Conservation (phyloP, 2,113 vertebrate genomes). For the Anser cygnoides region DNA sequence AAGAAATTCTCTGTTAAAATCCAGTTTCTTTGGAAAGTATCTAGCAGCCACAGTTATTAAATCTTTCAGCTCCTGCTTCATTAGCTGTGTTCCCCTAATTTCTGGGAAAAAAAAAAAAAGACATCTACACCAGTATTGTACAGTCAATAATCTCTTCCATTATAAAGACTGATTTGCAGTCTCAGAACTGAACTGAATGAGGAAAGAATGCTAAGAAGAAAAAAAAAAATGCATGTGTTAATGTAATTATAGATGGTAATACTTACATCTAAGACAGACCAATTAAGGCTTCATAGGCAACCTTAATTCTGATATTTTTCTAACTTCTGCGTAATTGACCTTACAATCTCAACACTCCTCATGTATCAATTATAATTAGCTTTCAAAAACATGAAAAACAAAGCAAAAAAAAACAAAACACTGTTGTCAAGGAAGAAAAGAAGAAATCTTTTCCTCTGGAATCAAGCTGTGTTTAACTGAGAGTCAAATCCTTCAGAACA, state of each 20-base stretch:
- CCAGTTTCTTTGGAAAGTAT: background rate
- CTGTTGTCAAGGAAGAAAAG: background rate
- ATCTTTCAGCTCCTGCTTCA: background rate
- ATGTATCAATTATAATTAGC: conserved; percentile 59
- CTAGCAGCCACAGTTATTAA: background rate
- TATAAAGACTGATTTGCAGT: conserved; percentile 29
- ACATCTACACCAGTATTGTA: background rate
- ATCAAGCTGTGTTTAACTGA: background rate
- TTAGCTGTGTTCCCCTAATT: background rate
- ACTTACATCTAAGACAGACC: conserved; percentile 54
- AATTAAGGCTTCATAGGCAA: conserved; percentile 52
- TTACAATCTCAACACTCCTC: conserved; percentile 36
- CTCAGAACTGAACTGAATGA: background rate
- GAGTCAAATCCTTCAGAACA: background rate
- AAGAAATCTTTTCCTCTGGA: background rate
- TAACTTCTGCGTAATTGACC: conserved; percentile 66
- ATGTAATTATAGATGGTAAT: conserved; percentile 60
- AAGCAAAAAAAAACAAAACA: background rate
- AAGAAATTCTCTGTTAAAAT: background rate
- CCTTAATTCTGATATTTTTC: conserved; percentile 63
- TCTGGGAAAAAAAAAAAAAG: background rate
- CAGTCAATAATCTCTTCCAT: background rate
- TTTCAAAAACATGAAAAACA: conserved; percentile 15
- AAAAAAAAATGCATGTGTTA: conserved; percentile 2
- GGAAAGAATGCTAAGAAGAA: conserved; percentile 9